A percentile compares a stretch with the other conserved stretches of the same genome.
phyloP scores from a whole-genome alignment of 2,888 invertebrate genomes.

The Prenolepis imparis region DNA sequence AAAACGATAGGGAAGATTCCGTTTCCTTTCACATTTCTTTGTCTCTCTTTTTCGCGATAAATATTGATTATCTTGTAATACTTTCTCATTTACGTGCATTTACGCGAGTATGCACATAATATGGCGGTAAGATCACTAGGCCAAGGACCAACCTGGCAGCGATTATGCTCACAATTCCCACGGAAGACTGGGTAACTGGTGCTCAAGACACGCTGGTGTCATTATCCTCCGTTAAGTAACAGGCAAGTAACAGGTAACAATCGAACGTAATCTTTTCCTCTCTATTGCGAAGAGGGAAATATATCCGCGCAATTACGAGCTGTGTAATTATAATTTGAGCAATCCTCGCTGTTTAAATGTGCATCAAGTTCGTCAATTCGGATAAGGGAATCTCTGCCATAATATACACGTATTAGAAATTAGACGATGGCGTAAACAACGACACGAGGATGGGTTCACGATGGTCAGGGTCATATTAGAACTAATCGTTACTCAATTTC shows the following conservation, averaged over 20 bases:
- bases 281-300: neutral
- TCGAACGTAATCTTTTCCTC: conserved; percentile 65
- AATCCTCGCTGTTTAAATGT: neutral
- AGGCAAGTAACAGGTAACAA: conserved; percentile 44
- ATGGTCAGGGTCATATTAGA: conserved; percentile 38
- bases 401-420: neutral
- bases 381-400: neutral
- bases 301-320: neutral
- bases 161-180: conserved; percentile 75
- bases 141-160: conserved; percentile 73
- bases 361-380: neutral
- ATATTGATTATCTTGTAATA: conserved; percentile 54
- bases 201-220: conserved; percentile 59
- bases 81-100: conserved; percentile 17
- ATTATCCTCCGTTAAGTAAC: conserved; percentile 70
- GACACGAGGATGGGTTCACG: neutral
- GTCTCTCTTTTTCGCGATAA: conserved; percentile 41
- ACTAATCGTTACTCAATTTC: neutral
- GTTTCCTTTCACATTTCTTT: conserved; percentile 58
- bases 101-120: conserved; percentile 38
- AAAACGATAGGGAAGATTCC: conserved; percentile 33
- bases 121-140: conserved; percentile 72
- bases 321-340: conserved; percentile 13
- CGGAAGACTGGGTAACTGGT: conserved; percentile 68
- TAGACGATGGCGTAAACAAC: neutral